Evolutionary conservation across 2,113 vertebrate genomes (phyloP).

Genomic region (Stomatorhinus ivindoensis): DNA sequence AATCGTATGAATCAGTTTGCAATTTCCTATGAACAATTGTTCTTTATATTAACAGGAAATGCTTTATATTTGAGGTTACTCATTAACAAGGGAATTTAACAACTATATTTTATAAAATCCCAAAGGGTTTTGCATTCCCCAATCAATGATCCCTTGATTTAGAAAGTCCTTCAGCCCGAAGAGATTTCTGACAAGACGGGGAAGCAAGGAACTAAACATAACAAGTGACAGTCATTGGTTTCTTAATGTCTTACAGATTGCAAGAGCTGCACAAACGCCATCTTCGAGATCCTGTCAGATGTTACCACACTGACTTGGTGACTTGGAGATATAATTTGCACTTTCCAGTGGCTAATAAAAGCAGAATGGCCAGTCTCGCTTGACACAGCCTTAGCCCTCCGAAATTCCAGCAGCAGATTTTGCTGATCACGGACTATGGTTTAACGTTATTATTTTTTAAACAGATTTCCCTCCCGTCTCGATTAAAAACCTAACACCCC

Average conservation of each 20-base stretch:
- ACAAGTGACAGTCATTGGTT: background rate
- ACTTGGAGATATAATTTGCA: background rate
- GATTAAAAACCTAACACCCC: background rate
- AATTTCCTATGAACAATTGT: background rate
- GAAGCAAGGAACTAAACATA: background rate
- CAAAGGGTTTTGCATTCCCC: background rate
- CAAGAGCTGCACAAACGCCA: background rate
- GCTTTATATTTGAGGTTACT: background rate
- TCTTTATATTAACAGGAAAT: background rate
- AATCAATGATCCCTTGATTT: background rate
- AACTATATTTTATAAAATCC: background rate
- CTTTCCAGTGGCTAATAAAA: background rate
- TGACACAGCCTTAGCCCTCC: background rate
- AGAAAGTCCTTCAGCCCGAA: background rate
- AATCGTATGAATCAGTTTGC: background rate
- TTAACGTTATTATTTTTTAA: background rate
- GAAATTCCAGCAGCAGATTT: background rate
- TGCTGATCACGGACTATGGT: background rate
- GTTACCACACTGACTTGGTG: background rate
- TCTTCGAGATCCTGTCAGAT: background rate
- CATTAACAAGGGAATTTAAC: background rate
- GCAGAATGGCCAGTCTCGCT: background rate
- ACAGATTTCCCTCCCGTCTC: background rate
- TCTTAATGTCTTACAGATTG: background rate
- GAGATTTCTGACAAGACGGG: background rate